Conservation (phyloP, 1,140 invertebrate species). For the Ostrea denselamellosa region DNA sequence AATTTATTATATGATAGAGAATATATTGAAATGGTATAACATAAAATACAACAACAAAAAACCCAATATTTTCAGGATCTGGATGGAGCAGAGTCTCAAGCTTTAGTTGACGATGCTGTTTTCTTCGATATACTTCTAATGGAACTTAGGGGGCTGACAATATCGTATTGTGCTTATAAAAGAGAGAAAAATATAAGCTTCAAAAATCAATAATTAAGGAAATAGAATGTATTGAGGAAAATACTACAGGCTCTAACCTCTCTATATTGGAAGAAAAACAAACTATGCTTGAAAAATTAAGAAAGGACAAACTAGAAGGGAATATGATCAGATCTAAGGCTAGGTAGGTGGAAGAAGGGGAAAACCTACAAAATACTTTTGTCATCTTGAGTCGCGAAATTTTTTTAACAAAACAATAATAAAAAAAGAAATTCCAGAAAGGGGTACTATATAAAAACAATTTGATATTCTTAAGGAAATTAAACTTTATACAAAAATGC, state of each 20-base stretch:
- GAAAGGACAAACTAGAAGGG: slow-evolving; percentile 41
- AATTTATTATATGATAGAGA: slow-evolving; percentile 9
- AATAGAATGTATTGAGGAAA: too few relatives aligned
- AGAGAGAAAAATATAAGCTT: neutral
- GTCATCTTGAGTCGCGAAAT: too few relatives aligned
- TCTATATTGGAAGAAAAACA: too few relatives aligned
- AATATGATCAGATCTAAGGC: slow-evolving; percentile 46
- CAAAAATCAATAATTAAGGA: neutral
- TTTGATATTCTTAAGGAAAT: too few relatives aligned
- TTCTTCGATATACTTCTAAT: too few relatives aligned
- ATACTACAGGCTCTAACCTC: too few relatives aligned
- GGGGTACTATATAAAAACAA: too few relatives aligned
- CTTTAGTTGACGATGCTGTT: neutral
- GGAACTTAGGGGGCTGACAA: neutral
- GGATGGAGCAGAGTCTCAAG: neutral
- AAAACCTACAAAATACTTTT: too few relatives aligned
- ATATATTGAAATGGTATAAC: neutral
- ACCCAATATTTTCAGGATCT: neutral
- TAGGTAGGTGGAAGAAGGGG: slow-evolving; percentile 49
- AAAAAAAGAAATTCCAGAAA: too few relatives aligned
- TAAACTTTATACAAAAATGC: too few relatives aligned
- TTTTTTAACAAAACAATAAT: too few relatives aligned
- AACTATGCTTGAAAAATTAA: slow-evolving; percentile 26
- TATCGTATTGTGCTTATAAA: neutral
- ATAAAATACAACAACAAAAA: neutral